Percentiles rank a stretch among this genome's conserved stretches.
Evolutionary conservation across 2,888 invertebrate species (phyloP).

Genomic region (Galeruca laticollis): DNA sequence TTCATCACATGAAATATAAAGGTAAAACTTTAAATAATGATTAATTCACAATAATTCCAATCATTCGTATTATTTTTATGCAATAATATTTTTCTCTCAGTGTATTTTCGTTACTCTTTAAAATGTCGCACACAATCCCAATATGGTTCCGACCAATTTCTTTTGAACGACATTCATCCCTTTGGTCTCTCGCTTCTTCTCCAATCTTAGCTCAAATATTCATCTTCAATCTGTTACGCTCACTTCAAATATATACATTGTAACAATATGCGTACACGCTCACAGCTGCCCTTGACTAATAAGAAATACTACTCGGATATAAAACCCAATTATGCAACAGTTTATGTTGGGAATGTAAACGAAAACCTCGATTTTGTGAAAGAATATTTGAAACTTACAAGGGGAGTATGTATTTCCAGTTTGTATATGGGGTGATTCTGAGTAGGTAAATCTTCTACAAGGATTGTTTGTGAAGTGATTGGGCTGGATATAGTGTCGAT

Average conservation of each 20-base stretch:
- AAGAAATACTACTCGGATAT: slow-evolving; percentile 65
- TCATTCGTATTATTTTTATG: background rate
- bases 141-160: background rate
- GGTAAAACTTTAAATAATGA: too few relatives aligned
- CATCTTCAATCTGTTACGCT: slow-evolving; percentile 30
- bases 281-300: slow-evolving; percentile 66
- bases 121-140: background rate
- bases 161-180: slow-evolving; percentile 2
- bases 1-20: too few relatives aligned
- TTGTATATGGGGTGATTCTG: background rate
- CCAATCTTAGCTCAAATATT: slow-evolving; percentile 25
- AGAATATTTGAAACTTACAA: background rate
- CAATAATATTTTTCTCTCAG: background rate
- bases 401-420: background rate
- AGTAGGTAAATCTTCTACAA: background rate
- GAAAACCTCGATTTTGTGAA: background rate
- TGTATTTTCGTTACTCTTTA: background rate
- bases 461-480: too few relatives aligned
- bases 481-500: too few relatives aligned
- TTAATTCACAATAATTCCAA: background rate
- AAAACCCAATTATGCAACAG: slow-evolving; percentile 41
- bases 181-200: background rate
- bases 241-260: slow-evolving; percentile 36
- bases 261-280: slow-evolving; percentile 34
- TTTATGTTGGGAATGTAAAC: slow-evolving; percentile 11